phyloP scores from a whole-genome alignment of 2,113 vertebrate species.

The Hydrolagus affinis region DNA sequence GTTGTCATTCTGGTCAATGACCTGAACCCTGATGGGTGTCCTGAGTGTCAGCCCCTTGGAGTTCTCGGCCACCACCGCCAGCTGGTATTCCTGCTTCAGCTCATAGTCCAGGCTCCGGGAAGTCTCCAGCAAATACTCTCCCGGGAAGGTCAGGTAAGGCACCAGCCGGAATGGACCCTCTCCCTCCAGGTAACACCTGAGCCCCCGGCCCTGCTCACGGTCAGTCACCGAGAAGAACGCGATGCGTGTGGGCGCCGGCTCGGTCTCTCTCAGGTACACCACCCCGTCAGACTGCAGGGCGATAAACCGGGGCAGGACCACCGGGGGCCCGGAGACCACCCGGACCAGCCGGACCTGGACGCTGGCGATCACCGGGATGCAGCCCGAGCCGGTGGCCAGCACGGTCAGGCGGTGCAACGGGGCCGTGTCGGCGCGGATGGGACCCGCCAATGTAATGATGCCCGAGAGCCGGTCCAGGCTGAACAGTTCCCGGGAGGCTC shows the following conservation, averaged over 20 bases:
- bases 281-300: constrained; percentile 75
- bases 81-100: constrained; percentile 66
- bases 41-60: constrained; percentile 61
- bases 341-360: constrained; percentile 72
- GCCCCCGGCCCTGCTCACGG: constrained; percentile 63
- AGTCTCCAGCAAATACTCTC: constrained; percentile 88
- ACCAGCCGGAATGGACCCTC: constrained; percentile 76
- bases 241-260: constrained; percentile 77
- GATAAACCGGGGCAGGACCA: constrained; percentile 79
- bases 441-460: constrained; percentile 64
- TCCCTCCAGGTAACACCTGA: constrained; percentile 76
- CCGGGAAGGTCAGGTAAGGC: constrained; percentile 74
- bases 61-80: constrained; percentile 73
- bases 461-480: constrained; percentile 72
- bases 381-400: constrained; percentile 79
- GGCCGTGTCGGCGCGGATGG: constrained; percentile 61
- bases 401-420: constrained; percentile 74
- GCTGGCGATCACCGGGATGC: constrained; percentile 81
- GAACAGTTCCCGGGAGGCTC: constrained; percentile 72
- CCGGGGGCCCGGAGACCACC: constrained; percentile 68
- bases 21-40: constrained; percentile 69
- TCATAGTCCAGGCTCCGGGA: constrained; percentile 82
- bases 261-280: constrained; percentile 80
- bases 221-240: constrained; percentile 92
- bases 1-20: constrained; percentile 91